Evolutionary conservation across 2,113 vertebrate genomes (phyloP).

Genomic region (Sinocyclocheilus grahami): DNA sequence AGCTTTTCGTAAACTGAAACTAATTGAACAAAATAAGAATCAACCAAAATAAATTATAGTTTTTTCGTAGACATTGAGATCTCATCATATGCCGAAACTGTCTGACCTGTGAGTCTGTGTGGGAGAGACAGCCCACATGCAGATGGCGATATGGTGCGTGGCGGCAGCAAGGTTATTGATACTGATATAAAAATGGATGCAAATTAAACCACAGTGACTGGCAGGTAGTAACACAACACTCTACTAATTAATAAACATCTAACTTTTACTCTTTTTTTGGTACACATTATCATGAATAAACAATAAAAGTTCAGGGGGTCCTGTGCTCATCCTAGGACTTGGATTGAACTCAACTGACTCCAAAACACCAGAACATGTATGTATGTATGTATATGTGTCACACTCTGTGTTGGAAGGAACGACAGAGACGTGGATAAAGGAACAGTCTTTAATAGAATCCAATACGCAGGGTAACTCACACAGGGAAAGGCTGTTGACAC

Average conservation of each 20-base stretch:
- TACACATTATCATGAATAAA: not conserved
- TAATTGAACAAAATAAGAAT: not conserved
- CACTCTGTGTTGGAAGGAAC: no score
- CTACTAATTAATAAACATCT: not conserved
- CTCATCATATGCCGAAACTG: not conserved
- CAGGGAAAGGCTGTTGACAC: no score
- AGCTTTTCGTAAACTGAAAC: not conserved
- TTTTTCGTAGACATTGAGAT: no score
- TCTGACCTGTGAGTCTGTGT: conserved; percentile 16
- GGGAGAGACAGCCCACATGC: conserved; percentile 21
- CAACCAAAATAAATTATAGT: not conserved
- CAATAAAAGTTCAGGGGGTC: not conserved
- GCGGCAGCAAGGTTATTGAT: not conserved
- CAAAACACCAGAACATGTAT: not conserved
- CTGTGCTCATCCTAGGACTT: not conserved
- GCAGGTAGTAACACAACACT: not conserved
- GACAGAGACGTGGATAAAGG: no score
- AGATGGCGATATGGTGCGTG: not conserved
- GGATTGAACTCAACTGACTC: not conserved
- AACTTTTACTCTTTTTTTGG: not conserved
- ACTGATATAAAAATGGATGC: conserved; percentile 1
- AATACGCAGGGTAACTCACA: no score
- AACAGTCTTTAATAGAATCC: no score
- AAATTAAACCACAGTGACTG: conserved; percentile 1
- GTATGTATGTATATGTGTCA: no score